Evolutionary conservation across 1,140 invertebrate species (phyloP).

Genomic region (Phenacoccus solenopsis): DNA sequence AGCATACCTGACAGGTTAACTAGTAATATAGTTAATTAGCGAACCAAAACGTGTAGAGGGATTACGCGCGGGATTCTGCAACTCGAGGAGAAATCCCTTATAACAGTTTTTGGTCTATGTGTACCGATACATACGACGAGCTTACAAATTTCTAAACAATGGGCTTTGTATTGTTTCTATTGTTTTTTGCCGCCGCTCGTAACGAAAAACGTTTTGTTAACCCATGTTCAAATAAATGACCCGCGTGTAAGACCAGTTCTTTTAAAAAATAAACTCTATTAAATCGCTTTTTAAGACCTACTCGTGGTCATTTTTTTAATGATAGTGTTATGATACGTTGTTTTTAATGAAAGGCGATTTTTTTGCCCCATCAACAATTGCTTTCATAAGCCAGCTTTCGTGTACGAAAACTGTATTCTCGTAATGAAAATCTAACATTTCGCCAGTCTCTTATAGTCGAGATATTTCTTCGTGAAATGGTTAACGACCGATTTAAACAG

Average conservation of each 20-base stretch:
- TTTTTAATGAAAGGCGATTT: no score
- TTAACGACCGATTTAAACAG: no score
- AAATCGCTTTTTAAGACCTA: not conserved
- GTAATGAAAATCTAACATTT: no score
- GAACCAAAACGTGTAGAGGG: constrained; percentile 10
- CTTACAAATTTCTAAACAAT: constrained; percentile 13
- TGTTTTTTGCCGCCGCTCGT: not conserved
- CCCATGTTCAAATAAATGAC: not conserved
- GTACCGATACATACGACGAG: not conserved
- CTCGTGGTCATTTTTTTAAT: no score
- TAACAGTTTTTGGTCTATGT: not conserved
- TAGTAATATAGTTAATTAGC: constrained; percentile 9
- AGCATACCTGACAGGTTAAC: constrained; percentile 10
- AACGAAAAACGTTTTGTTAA: constrained; percentile 9
- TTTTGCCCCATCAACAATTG: no score
- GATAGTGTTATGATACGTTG: no score
- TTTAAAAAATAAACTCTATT: not conserved
- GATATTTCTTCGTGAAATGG: no score
- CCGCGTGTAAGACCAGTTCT: not conserved
- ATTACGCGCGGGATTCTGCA: constrained; percentile 1
- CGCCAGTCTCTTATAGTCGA: no score
- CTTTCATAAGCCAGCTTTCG: no score
- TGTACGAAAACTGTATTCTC: no score
- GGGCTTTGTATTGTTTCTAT: constrained; percentile 14
- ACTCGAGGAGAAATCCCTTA: not conserved